A percentile compares a stretch with the other conserved stretches of the same genome.
phyloP scores from a whole-genome alignment of 2,888 invertebrate genomes.

The Tryphoninae sp. region DNA sequence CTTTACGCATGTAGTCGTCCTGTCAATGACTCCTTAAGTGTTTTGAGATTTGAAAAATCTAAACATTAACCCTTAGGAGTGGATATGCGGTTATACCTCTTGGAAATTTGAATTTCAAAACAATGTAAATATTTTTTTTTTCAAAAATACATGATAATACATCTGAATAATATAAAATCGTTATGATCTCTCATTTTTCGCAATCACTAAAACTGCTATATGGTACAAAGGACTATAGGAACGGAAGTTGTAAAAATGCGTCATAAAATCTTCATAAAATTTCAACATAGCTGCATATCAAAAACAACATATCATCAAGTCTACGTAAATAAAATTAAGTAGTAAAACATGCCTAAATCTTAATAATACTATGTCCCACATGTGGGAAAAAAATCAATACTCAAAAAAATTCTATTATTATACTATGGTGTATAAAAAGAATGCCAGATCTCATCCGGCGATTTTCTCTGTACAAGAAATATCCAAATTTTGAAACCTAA shows the following conservation, averaged over 20 bases:
- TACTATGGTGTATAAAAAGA: not conserved
- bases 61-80: no score
- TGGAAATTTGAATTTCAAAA: no score
- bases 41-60: no score
- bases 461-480: constrained; percentile 19
- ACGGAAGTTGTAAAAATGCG: not conserved
- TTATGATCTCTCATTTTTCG: not conserved
- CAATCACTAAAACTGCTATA: not conserved
- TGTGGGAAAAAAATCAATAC: not conserved
- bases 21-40: no score
- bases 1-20: no score
- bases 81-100: no score
- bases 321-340: constrained; percentile 3
- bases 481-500: constrained; percentile 8
- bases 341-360: constrained; percentile 28
- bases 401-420: constrained; percentile 9
- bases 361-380: constrained; percentile 37
- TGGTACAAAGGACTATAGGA: not conserved
- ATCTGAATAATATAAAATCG: no score
- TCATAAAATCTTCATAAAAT: constrained; percentile 15
- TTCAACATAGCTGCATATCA: constrained; percentile 10
- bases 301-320: constrained; percentile 21
- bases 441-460: not conserved
- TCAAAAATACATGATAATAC: no score
- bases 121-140: no score